Percentiles rank a stretch among this genome's conserved stretches.
These are phyloP conservation scores for Lytechinus pictus DNA, from an alignment of 35 echinoderm and acorn worm species.

Conservation along the genomic window DNA sequence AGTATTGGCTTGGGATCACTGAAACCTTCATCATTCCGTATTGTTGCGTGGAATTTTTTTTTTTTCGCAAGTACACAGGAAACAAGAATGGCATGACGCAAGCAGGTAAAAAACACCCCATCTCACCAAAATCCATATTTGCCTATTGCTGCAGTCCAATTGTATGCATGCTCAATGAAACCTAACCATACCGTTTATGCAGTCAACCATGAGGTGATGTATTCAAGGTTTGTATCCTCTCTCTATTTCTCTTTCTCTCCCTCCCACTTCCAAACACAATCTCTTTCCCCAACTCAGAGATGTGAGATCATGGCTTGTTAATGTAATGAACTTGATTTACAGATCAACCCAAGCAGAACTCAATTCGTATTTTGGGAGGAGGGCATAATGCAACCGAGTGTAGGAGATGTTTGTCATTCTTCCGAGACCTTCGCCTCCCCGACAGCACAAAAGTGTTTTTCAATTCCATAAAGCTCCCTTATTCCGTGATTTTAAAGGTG, in stretches of 20 bases:
- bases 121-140: conserved; percentile 19
- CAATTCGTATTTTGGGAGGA: background rate
- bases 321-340: conserved; percentile 5
- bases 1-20: background rate
- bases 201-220: background rate
- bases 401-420: background rate
- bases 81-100: background rate
- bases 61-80: background rate
- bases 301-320: conserved; percentile 3
- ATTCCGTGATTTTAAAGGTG: conserved; percentile 1
- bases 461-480: background rate
- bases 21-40: background rate
- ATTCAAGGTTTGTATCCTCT: conserved; percentile 18
- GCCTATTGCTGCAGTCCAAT: background rate
- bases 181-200: conserved; percentile 9
- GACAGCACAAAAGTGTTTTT: conserved; percentile 12
- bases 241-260: background rate
- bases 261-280: background rate
- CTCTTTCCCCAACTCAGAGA: background rate
- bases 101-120: conserved; percentile 16
- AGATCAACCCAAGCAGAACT: conserved; percentile 1
- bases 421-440: background rate
- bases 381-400: background rate
- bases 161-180: conserved; percentile 18
- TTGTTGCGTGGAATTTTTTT: background rate